Evolutionary conservation across 2,888 invertebrate genomes (phyloP), one percentile per base, ranked within the genome.

Genomic region (Drosophila prostipennis): DNA sequence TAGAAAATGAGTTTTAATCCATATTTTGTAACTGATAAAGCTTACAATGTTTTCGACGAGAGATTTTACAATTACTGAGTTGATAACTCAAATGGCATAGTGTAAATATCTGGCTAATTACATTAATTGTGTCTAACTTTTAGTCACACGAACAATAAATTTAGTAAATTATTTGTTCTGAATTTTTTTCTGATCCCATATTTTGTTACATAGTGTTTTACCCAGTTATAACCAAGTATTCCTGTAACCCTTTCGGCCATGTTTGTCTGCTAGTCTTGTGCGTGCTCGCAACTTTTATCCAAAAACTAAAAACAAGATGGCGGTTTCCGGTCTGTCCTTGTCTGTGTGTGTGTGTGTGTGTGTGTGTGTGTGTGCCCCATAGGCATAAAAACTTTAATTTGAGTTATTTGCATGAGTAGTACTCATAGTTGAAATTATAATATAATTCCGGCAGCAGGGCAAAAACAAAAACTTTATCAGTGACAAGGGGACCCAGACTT

Each of bases 291-390:
- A 77, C 87, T 88, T 64, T 77, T 75, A 72, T 46, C 55, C 45
- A 54, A 61, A 82, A 87, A 80, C 81, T 83, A 59, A 73, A 82
- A 89, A 72, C 89, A 89, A 89, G 76, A 87, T 89, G 89, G 85
- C 73, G 69, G 63, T 60, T 59, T 43, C 43, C 36, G 48, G 13
- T 43, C 10, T 59, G 42, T 67, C 46, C 32, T 48, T 40, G 32
- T 39, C 45, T n/a, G 6, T 52, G 14, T 52, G 45, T 45, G 19
- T 52, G 14, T 52, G 45, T 45, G 19, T 19, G 2, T 2, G 19
- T 2, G 19, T 2, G 55, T 69, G 39, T 59, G 51, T 19, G 40
- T 32, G 34, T 57, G 63, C 79, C 81, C 74, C 70, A 52, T 59
- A 74, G 82, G 87, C 82, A 73, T 60, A 72, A 73, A 79, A 87